Base-by-base conservation (phyloP, 2,888 invertebrate genomes). In the Apamea anceps region DNA sequence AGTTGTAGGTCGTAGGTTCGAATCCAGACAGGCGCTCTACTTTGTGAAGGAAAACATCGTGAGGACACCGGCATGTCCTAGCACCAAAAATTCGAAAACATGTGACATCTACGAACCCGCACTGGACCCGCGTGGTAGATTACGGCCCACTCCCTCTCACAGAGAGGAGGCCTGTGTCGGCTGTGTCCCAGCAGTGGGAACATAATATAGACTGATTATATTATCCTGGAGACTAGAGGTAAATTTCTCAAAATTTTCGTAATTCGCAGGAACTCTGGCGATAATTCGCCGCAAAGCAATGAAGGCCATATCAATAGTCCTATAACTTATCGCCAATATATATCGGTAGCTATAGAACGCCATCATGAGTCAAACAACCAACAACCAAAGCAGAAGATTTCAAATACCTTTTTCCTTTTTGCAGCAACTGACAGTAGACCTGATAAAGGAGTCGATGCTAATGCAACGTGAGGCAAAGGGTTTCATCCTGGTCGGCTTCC, bases 371-470 rank as follows among this genome's bases (percentile, higher is more conserved):
- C 13, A 32, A n/a, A n/a, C 7, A 21, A 79, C 1, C 54, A 32
- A 54, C 12, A 15, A 15, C 0, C 42, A 32, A 21, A 51, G 18
- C 25, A 79, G 15, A 32, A 63, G 2, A n/a, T n/a, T 57, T 51
- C 18, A 68, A 1, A 60, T n/a, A n/a, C 0, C 1, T 60, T 0
- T 51, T 13, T 48, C 5, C 5, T 12, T 3, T 42, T 92, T 92
- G 4, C 92, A 97, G 97, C 96, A 96, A 94, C 87, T 97, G 72
- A 96, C 97, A 84, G 95, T 97, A 45, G 97, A 97, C 87, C 92
- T 97, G 79, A 95, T 97, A 84, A 97, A 97, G 89, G 97, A 97
- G 90, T 95, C 96, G 70, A 97, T 97, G 96, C 92, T 97, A 79
- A 88, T 90, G 83, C 94, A 95, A 74, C 93, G 95, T 65, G 95